These are phyloP conservation scores for Aphelinus atriplicis DNA, from an alignment of 1,140 invertebrate species.

Conservation along the genomic window DNA sequence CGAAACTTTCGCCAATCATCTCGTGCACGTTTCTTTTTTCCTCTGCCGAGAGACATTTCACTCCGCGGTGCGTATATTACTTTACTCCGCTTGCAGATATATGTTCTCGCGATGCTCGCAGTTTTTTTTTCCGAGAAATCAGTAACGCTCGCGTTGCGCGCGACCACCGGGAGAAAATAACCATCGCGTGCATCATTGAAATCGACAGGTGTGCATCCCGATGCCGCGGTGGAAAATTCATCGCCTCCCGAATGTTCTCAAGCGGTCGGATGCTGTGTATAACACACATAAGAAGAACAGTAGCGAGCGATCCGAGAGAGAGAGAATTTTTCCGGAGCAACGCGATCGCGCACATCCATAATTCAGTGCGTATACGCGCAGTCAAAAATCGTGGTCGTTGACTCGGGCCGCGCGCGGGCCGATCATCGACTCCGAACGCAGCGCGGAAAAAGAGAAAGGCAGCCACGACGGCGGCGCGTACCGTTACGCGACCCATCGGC, in stretches of 20 bases:
- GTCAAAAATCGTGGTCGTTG: neutral
- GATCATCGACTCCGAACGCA: slow-evolving; percentile 24
- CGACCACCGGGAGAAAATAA: too few relatives aligned
- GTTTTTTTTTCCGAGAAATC: slow-evolving; percentile 15
- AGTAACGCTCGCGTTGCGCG: too few relatives aligned
- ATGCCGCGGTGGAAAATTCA: too few relatives aligned
- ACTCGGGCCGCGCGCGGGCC: slow-evolving; percentile 26
- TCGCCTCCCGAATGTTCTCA: too few relatives aligned
- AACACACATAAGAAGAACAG: too few relatives aligned
- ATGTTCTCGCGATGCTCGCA: neutral
- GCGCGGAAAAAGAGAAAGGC: slow-evolving; percentile 48
- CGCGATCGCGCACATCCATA: neutral
- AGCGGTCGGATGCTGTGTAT: too few relatives aligned
- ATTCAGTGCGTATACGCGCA: slow-evolving; percentile 20
- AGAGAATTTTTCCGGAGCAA: neutral
- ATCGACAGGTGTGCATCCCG: too few relatives aligned
- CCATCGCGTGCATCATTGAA: too few relatives aligned
- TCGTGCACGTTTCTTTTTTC: slow-evolving; percentile 1
- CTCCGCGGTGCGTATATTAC: too few relatives aligned
- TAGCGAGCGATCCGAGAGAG: too few relatives aligned
- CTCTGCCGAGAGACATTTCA: too few relatives aligned
- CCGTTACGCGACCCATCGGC: slow-evolving; percentile 63
- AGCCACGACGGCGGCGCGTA: slow-evolving; percentile 41
- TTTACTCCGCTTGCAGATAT: too few relatives aligned
- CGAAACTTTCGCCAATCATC: slow-evolving; percentile 17